Evolutionary conservation across 2,113 vertebrate genomes (phyloP).

Genomic region (Erythrocercus mccallii): DNA sequence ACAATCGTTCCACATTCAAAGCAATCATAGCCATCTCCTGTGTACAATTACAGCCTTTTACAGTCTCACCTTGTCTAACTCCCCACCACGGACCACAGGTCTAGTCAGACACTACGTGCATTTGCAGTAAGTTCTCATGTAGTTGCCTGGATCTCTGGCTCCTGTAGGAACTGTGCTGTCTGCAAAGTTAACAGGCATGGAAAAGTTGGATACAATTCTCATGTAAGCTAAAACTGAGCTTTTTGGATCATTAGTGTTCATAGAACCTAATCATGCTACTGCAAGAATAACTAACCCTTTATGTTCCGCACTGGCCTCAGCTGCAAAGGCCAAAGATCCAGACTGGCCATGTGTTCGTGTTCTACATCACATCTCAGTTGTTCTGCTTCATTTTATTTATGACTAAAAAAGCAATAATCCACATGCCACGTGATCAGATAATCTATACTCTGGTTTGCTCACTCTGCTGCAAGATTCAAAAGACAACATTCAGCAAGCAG

Average conservation of each 20-base stretch:
- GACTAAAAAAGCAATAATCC: not conserved
- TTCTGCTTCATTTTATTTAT: not conserved
- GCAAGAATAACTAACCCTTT: slow-evolving; percentile 10
- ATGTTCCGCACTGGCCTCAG: not conserved
- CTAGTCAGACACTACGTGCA: slow-evolving; percentile 48
- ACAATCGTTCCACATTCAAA: slow-evolving; percentile 50
- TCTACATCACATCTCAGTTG: not conserved
- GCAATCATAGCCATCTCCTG: slow-evolving; percentile 54
- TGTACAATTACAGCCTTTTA: slow-evolving; percentile 59
- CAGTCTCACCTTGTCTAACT: slow-evolving; percentile 58
- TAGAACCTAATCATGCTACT: slow-evolving; percentile 19
- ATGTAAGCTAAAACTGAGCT: not conserved
- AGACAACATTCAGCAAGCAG: not conserved
- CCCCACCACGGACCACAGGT: not conserved
- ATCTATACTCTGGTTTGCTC: not conserved
- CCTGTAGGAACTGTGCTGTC: slow-evolving; percentile 11
- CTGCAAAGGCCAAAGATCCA: fast-evolving
- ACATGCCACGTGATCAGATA: not conserved
- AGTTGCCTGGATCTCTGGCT: not conserved
- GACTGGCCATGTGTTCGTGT: not conserved
- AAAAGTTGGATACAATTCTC: not conserved
- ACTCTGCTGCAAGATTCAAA: not conserved
- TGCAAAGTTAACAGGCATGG: slow-evolving; percentile 39
- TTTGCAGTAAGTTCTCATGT: slow-evolving; percentile 20
- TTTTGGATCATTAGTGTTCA: slow-evolving; percentile 31